A percentile compares a stretch with the other conserved stretches of the same genome.
These are phyloP conservation scores for Drosophila lini DNA, from an alignment of 1,140 invertebrate species.

Conservation along the genomic window DNA sequence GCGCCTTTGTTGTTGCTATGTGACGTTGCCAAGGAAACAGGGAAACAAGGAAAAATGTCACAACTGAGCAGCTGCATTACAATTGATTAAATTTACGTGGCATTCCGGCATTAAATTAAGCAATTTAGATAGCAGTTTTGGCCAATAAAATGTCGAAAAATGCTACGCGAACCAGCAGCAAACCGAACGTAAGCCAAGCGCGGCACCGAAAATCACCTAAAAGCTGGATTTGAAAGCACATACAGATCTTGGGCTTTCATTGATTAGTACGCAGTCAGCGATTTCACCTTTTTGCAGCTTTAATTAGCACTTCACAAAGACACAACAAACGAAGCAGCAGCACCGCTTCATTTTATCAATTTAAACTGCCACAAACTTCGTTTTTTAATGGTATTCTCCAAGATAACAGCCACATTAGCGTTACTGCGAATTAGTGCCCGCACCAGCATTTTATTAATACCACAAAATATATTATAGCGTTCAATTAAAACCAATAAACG, in stretches of 20 bases:
- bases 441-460: constrained; percentile 24
- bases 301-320: constrained; percentile 14
- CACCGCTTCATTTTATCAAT: constrained; percentile 2
- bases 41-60: constrained; percentile 55
- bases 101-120: background rate
- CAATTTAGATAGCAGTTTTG: background rate
- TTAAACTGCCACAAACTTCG: constrained; percentile 14
- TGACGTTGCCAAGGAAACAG: constrained; percentile 39
- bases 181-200: constrained; percentile 53
- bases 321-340: constrained; percentile 3
- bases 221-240: constrained; percentile 2
- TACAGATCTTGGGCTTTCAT: constrained; percentile 14
- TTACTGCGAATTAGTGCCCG: background rate
- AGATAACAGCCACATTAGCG: constrained; percentile 4
- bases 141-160: constrained; percentile 57
- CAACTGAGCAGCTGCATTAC: constrained; percentile 54
- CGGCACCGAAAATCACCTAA: background rate
- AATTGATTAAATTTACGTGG: constrained; percentile 67
- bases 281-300: constrained; percentile 16
- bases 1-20: constrained; percentile 63
- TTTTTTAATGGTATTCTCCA: background rate
- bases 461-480: constrained; percentile 6
- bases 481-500: constrained; percentile 50
- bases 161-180: constrained; percentile 44
- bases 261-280: constrained; percentile 39